Base-by-base conservation (phyloP, 2,888 invertebrate genomes). In the Pyralis farinalis region DNA sequence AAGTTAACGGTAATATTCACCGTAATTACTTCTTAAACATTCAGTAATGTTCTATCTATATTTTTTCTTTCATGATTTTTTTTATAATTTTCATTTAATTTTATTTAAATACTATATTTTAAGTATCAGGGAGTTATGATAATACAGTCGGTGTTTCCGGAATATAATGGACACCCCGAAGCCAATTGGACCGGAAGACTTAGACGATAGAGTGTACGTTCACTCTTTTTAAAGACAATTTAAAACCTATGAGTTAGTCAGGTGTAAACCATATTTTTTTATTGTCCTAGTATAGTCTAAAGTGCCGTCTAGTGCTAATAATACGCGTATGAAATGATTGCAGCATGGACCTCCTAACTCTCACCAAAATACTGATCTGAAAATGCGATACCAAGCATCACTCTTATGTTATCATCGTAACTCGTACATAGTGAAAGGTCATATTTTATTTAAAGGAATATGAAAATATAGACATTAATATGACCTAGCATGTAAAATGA, bases 271-370 rank as follows among this genome's bases (percentile, higher is more conserved):
- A 71, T 71, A 75, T 65, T 68, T 59, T 60, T 67, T 76, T 88
- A 88, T 88, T 88, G 88, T 88, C 87, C 76, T 81, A 85, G 78
- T 83, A 79, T 66, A 86, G 84, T 85, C 86, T 84, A 84, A 75
- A 73, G 68, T 81, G 72, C 71, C 74, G 76, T 71, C 65, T 71
- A 71, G 66, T 64, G 62, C 66, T 64, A 69, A 62, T 52, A 65
- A 62, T 52, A 65, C 72, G 66, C 72, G 66, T 63, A 46, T 49
- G 45, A 16, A 16, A n/a, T 44, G 54, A 60, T 45, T 51, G 55
- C 53, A 44, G 36, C 54, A 55, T 58, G 59, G 47, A 46, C 47
- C 44, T 42, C 36, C 37, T 40, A 41, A 38, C 43, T 40, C n/a
- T 40, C 40, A 40, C 32, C 34, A 35, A 37, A 38, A 39, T 41